Percentiles rank a stretch among this genome's conserved stretches.
Evolutionary conservation across 2,113 vertebrate species (phyloP).

Genomic region (Gymnorhina tibicen): DNA sequence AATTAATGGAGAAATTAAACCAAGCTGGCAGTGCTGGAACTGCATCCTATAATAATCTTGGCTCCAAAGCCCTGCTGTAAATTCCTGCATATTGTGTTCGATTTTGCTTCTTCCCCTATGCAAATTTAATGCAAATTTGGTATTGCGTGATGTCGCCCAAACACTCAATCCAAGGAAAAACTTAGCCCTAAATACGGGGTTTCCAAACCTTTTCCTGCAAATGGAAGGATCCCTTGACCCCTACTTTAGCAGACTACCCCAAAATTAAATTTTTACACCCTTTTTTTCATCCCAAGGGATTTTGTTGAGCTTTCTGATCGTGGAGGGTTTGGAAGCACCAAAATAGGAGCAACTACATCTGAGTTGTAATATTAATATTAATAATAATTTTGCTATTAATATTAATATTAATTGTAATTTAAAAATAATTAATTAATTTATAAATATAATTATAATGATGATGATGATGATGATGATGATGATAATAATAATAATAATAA

Average conservation of each 20-base stretch:
- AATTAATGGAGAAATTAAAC: neutral
- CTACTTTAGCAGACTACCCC: neutral
- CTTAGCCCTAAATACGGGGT: neutral
- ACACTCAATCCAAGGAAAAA: neutral
- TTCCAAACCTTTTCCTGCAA: neutral
- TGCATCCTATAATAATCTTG: neutral
- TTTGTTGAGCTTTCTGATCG: neutral
- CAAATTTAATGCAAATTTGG: neutral
- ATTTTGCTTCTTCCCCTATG: neutral
- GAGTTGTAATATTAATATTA: neutral
- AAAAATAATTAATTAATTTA: too few species aligned
- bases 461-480: too few species aligned
- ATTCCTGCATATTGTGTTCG: neutral
- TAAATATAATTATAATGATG: too few species aligned
- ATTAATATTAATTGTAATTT: too few species aligned
- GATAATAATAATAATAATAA: neutral
- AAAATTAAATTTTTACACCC: rapidly evolving
- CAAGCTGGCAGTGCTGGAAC: neutral
- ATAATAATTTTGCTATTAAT: too few species aligned
- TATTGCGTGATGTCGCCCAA: neutral
- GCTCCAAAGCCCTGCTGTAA: neutral
- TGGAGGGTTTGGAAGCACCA: neutral
- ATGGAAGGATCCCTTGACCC: neutral
- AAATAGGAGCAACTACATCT: neutral
- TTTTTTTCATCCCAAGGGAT: neutral